A percentile compares a stretch with the other conserved stretches of the same genome.
These are phyloP conservation scores for Stictonetta naevosa DNA, from an alignment of 2,113 vertebrate genomes.

Conservation along the genomic window DNA sequence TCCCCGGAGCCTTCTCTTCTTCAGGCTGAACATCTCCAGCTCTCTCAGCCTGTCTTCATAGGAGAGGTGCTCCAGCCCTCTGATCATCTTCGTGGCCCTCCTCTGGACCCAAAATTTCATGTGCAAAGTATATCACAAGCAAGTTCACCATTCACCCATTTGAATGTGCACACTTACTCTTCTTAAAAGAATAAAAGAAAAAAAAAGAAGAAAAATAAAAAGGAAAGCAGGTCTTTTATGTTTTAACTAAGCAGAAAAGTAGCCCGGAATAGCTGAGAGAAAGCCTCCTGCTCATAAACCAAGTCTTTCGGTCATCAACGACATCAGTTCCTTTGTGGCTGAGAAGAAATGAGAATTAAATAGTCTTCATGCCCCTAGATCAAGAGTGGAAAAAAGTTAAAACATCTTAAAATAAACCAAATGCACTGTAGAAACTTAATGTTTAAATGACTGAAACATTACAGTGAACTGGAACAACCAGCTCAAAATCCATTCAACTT, in stretches of 20 bases:
- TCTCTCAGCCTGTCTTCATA: no score
- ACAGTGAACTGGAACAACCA: not conserved
- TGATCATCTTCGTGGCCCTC: no score
- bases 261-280: not conserved
- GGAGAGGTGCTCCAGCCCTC: no score
- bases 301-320: constrained; percentile 2
- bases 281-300: constrained; percentile 29
- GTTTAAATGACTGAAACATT: not conserved
- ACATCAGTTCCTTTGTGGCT: constrained; percentile 36
- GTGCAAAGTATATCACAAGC: not conserved
- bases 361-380: constrained; percentile 31
- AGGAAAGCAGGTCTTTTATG: not conserved
- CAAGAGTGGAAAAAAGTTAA: constrained; percentile 54
- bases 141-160: not conserved
- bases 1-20: no score
- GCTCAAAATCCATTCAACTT: not conserved
- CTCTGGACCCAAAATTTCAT: not conserved
- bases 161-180: not conserved
- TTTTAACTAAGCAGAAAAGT: not conserved
- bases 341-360: constrained; percentile 47
- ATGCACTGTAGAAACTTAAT: not conserved
- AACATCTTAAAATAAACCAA: constrained; percentile 25
- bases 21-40: no score
- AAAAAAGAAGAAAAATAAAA: accelerated
- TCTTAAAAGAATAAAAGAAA: not conserved